Evolutionary conservation across 2,797 vertebrate genomes (phyloP), one percentile per base, ranked within the genome.

Genomic region (Enteromius treurensis): DNA sequence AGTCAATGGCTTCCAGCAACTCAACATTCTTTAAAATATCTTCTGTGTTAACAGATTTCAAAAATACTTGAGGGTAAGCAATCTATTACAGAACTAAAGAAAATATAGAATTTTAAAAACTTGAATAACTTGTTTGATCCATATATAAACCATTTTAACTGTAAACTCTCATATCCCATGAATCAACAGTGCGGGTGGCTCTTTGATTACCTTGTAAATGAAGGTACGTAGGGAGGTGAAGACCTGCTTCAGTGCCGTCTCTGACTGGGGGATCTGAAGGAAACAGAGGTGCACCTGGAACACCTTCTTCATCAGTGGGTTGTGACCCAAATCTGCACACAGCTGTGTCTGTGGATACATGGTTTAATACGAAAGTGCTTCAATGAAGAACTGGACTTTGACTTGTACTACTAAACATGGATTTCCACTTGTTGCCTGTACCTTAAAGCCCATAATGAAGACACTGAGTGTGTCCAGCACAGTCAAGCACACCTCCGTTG

Each of bases 251-350:
- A 99, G 91, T 34, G 98, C 96, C 0, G 91, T 95, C 91, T 99
- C 98, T 14, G 98, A 99, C 84, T 99, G 98, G 85, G 98, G 95
- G 91, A 98, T 98, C 92, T 97, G 97, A 90, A 99, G 97, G 88
- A 99, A 99, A 90, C 97, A 97, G 85, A 99, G 90, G 87, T 98
- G 97, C 29, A 99, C 97, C 88, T 98, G 96, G 90, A 99, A 99
- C 0, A 99, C 97, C 47, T 98, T 99, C 94, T 99, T 99, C 98
- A 99, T 99, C 90, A 99, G 93, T 0, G 96, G 97, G 90, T 98
- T 99, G 92, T 99, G 98, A 7, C 98, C 97, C 0, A 98, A 94
- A 91, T 99, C 98, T 7, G 94, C 91, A 88, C 95, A 94, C 15
- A 99, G 94, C 87, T 98, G 98, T 75, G 95, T 96, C 98, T 99